Percentiles rank a stretch among this genome's conserved stretches.
Conservation (phyloP, 1,140 invertebrate genomes). For the Eriosoma lanigerum region DNA sequence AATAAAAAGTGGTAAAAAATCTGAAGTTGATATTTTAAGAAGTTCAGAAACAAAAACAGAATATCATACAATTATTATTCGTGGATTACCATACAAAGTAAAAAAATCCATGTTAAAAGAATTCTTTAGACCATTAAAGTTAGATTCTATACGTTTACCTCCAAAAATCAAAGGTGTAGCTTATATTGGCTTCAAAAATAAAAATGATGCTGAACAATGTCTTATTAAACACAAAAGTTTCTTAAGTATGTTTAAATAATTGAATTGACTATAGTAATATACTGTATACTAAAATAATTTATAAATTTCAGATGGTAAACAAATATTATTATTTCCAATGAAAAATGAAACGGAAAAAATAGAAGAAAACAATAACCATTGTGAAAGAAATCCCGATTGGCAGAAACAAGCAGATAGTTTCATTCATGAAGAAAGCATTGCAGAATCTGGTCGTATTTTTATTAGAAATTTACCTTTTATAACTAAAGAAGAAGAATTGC, state of each 20-base stretch:
- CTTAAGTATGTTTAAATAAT: slow-evolving; percentile 63
- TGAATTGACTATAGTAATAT: no score
- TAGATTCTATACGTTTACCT: slow-evolving; percentile 78
- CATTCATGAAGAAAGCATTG: slow-evolving; percentile 78
- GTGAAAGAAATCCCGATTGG: slow-evolving; percentile 62
- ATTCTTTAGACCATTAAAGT: slow-evolving; percentile 80
- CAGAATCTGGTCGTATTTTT: slow-evolving; percentile 91
- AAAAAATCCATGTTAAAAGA: slow-evolving; percentile 80
- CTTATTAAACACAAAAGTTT: slow-evolving; percentile 84
- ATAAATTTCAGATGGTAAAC: slow-evolving; percentile 53
- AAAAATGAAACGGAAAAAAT: slow-evolving; percentile 60
- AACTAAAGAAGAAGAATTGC: slow-evolving; percentile 84
- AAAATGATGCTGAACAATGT: slow-evolving; percentile 79
- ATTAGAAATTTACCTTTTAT: slow-evolving; percentile 90
- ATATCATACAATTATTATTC: slow-evolving; percentile 58
- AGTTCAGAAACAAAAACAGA: slow-evolving; percentile 9
- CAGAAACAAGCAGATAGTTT: slow-evolving; percentile 70
- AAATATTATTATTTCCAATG: slow-evolving; percentile 52
- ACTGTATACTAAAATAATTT: not conserved
- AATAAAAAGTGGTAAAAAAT: slow-evolving; percentile 56
- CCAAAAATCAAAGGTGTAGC: slow-evolving; percentile 80
- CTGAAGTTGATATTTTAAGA: slow-evolving; percentile 57
- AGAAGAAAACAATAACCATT: slow-evolving; percentile 57
- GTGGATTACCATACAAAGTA: slow-evolving; percentile 69
- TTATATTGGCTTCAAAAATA: slow-evolving; percentile 84